These are phyloP conservation scores for Zygaena filipendulae DNA, from an alignment of 2,888 invertebrate species.

Conservation along the genomic window DNA sequence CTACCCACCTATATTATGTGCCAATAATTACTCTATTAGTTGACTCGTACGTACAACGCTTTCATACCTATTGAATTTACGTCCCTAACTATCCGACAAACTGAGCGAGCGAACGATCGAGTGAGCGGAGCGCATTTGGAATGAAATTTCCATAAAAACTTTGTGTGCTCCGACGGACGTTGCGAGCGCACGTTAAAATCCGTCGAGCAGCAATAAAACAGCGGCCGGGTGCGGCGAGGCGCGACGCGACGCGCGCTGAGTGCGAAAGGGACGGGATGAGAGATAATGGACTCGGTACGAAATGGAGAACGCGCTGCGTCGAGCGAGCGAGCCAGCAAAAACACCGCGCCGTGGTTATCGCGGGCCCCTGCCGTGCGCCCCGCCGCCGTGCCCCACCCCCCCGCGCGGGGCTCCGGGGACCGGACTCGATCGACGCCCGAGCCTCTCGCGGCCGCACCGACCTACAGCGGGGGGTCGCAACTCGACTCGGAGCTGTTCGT, in stretches of 20 bases:
- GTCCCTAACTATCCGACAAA: no score
- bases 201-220: conserved; percentile 68
- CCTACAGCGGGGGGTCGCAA: conserved; percentile 60
- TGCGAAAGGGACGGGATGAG: conserved; percentile 49
- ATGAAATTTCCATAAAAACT: conserved; percentile 70
- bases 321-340: conserved; percentile 61
- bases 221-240: conserved; percentile 65
- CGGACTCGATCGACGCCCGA: conserved; percentile 54
- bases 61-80: conserved; percentile 69
- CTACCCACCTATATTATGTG: no score
- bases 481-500: conserved; percentile 43
- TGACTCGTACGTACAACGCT: conserved; percentile 69
- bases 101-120: conserved; percentile 39
- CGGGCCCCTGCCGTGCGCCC: conserved; percentile 26
- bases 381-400: conserved; percentile 23
- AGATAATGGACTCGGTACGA: conserved; percentile 65
- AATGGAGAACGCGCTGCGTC: conserved; percentile 64
- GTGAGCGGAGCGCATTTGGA: conserved; percentile 64
- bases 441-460: conserved; percentile 57
- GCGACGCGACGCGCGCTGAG: conserved; percentile 45
- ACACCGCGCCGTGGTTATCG: conserved; percentile 65
- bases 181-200: conserved; percentile 70
- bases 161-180: conserved; percentile 68
- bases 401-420: conserved; percentile 29
- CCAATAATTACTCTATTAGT: no score